Evolutionary conservation across 2,113 vertebrate species (phyloP).

Genomic region (Trichomycterus rosablanca): DNA sequence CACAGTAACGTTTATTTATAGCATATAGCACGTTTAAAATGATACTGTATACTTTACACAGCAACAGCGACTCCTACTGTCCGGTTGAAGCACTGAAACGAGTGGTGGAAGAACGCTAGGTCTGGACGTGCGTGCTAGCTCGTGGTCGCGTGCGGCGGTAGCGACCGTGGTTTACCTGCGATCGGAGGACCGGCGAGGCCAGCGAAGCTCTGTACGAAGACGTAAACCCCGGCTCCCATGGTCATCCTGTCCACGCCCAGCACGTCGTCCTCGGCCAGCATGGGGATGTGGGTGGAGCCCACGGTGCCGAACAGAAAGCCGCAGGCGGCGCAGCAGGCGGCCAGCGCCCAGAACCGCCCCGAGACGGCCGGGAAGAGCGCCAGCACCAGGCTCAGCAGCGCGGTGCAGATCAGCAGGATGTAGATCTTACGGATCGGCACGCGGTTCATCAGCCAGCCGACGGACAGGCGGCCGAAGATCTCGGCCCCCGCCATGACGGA

Average conservation of each 20-base stretch:
- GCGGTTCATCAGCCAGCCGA: conserved; percentile 77
- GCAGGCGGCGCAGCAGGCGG: conserved; percentile 78
- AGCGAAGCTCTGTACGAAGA: conserved; percentile 90
- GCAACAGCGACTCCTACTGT: no score
- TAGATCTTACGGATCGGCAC: conserved; percentile 76
- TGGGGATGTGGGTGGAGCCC: conserved; percentile 83
- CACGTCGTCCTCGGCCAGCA: conserved; percentile 91
- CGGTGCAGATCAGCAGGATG: conserved; percentile 79
- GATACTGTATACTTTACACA: no score
- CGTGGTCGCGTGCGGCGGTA: no score
- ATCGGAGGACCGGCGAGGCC: conserved; percentile 92
- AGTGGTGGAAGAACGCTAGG: no score
- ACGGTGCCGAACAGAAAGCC: conserved; percentile 87
- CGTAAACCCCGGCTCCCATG: conserved; percentile 87
- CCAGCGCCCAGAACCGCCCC: conserved; percentile 78
- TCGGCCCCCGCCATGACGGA: conserved; percentile 86
- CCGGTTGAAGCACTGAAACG: no score
- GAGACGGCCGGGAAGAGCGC: conserved; percentile 80
- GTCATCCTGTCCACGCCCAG: conserved; percentile 88
- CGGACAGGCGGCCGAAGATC: conserved; percentile 77
- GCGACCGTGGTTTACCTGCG: no score
- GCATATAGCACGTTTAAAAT: no score
- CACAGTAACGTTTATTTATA: no score
- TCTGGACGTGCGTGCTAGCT: no score
- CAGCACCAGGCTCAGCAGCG: conserved; percentile 70